These are phyloP conservation scores for Oncorhynchus nerka DNA, from an alignment of 2,113 vertebrate genomes.

Conservation along the genomic window DNA sequence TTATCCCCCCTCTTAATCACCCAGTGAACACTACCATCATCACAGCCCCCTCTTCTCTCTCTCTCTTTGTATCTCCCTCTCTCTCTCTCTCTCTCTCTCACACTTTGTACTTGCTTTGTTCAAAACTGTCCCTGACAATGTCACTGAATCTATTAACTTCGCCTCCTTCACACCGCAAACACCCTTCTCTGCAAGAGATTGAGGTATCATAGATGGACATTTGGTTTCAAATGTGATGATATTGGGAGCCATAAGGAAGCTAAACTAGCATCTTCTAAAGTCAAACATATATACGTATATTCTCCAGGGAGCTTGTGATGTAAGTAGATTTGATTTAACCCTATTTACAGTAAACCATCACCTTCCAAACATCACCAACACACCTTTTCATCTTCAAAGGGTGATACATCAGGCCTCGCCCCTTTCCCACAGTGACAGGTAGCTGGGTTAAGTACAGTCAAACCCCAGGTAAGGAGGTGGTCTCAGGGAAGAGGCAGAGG, in stretches of 20 bases:
- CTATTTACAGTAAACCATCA: slow-evolving; percentile 38
- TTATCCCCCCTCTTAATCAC: no score
- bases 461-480: neutral
- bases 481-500: neutral
- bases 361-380: slow-evolving; percentile 11
- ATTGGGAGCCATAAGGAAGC: no score
- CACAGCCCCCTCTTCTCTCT: no score
- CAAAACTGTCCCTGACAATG: neutral
- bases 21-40: no score
- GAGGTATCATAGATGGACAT: no score
- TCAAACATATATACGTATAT: no score
- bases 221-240: neutral
- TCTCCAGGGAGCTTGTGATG: neutral
- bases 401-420: neutral
- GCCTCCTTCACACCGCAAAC: neutral
- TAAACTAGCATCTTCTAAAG: no score
- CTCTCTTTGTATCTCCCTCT: neutral
- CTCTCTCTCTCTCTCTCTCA: neutral
- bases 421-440: slow-evolving; percentile 8
- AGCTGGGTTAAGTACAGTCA: slow-evolving; percentile 15
- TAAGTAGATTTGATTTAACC: neutral
- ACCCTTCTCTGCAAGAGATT: no score
- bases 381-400: slow-evolving; percentile 2
- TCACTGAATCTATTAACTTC: no score
- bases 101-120: neutral